phyloP scores from a whole-genome alignment of 2,888 invertebrate genomes.

The Aspidiotus rigidus region DNA sequence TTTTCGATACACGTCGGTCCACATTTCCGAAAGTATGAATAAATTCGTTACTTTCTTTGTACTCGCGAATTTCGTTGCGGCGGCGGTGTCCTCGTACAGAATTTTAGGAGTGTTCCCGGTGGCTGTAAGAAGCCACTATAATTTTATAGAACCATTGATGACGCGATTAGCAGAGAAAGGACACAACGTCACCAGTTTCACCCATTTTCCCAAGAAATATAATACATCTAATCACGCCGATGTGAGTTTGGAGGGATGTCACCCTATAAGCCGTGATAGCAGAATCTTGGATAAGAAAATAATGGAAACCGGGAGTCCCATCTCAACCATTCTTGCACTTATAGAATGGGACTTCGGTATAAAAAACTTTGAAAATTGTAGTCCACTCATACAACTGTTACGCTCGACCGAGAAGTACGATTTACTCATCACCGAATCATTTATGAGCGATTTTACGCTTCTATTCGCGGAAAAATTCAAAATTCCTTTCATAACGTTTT shows the following conservation, averaged over 20 bases:
- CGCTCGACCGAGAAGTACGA: slow-evolving; percentile 19
- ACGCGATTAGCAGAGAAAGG: slow-evolving; percentile 29
- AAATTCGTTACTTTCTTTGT: no score
- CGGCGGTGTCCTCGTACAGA: background rate
- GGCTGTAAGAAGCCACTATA: slow-evolving; percentile 32
- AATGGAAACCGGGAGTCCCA: background rate
- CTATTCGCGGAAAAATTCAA: slow-evolving; percentile 24
- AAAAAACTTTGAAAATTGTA: background rate
- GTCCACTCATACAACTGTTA: background rate
- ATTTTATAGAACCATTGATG: slow-evolving; percentile 26
- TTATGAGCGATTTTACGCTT: slow-evolving; percentile 21
- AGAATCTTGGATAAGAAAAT: no score
- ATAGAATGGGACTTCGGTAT: background rate
- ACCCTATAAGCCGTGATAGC: background rate
- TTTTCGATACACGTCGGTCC: background rate
- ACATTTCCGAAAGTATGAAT: no score
- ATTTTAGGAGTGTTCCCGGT: slow-evolving; percentile 35
- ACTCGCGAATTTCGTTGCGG: no score
- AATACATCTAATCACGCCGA: slow-evolving; percentile 4
- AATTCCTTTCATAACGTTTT: slow-evolving; percentile 25
- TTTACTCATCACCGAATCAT: slow-evolving; percentile 31
- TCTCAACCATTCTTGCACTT: background rate
- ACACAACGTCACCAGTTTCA: slow-evolving; percentile 20
- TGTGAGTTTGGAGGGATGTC: background rate
- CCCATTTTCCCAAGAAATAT: slow-evolving; percentile 12